These are phyloP conservation scores for Bombus confusus DNA, from an alignment of 1,140 invertebrate genomes.

Conservation along the genomic window DNA sequence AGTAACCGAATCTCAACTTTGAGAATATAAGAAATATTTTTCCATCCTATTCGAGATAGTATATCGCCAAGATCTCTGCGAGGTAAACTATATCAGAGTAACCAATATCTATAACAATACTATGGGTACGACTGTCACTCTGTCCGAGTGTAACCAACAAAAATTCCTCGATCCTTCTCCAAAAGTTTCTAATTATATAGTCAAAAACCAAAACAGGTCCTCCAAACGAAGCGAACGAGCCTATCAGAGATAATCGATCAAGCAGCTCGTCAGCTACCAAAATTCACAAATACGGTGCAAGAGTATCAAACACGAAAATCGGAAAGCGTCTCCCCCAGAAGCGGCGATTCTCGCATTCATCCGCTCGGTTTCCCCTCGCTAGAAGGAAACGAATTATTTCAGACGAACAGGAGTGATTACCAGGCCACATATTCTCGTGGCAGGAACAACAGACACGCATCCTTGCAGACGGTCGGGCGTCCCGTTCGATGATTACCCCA, in stretches of 20 bases:
- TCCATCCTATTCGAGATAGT: too few relatives aligned
- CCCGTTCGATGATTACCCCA: conserved; percentile 76
- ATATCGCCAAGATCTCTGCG: too few relatives aligned
- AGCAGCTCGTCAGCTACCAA: not conserved
- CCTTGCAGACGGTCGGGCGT: conserved; percentile 41
- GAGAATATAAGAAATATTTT: too few relatives aligned
- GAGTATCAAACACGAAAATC: not conserved
- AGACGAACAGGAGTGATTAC: conserved; percentile 34
- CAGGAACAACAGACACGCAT: conserved; percentile 30
- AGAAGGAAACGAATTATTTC: conserved; percentile 48
- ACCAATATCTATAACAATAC: too few relatives aligned
- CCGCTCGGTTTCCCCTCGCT: not conserved
- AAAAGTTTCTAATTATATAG: too few relatives aligned
- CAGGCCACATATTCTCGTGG: conserved; percentile 4
- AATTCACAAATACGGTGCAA: not conserved
- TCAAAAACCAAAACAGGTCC: not conserved
- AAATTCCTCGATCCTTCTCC: too few relatives aligned
- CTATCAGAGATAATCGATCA: not conserved
- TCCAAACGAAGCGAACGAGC: not conserved
- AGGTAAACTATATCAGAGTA: too few relatives aligned
- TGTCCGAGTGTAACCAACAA: too few relatives aligned
- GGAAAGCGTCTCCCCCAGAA: not conserved
- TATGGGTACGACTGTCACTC: too few relatives aligned
- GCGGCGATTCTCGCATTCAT: not conserved
- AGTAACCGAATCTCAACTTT: too few relatives aligned